Evolutionary conservation across 2,888 invertebrate genomes (phyloP).

Genomic region (Drosophila bunnanda): DNA sequence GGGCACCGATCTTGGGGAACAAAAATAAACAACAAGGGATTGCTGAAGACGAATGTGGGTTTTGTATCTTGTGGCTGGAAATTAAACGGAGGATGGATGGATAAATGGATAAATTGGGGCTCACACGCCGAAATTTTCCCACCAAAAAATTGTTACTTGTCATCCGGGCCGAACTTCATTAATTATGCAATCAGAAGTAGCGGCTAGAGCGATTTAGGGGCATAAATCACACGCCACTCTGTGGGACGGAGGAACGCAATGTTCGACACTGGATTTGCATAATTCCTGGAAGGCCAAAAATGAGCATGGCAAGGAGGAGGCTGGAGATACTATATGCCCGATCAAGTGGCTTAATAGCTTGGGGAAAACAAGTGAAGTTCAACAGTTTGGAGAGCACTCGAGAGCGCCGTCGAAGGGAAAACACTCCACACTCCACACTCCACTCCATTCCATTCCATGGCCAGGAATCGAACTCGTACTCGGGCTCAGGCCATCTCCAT

Average conservation of each 20-base stretch:
- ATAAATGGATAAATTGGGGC: conserved; percentile 4
- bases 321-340: conserved; percentile 31
- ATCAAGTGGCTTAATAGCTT: conserved; percentile 79
- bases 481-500: conserved; percentile 14
- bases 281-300: conserved; percentile 70
- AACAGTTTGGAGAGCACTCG: conserved; percentile 79
- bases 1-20: conserved; percentile 22
- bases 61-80: conserved; percentile 18
- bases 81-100: conserved; percentile 12
- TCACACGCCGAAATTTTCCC: conserved; percentile 56
- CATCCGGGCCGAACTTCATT: conserved; percentile 59
- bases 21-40: conserved; percentile 65
- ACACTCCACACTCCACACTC: conserved; percentile 69
- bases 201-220: conserved; percentile 75
- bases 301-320: conserved; percentile 8
- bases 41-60: conserved; percentile 28
- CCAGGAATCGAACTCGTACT: conserved; percentile 40
- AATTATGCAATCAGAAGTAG: conserved; percentile 79
- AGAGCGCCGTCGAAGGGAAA: conserved; percentile 69
- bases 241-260: conserved; percentile 36
- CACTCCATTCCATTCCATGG: conserved; percentile 62
- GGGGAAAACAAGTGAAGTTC: conserved; percentile 81
- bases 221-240: conserved; percentile 75
- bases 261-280: conserved; percentile 72
- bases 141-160: conserved; percentile 60